Base-by-base conservation (phyloP, 2,888 invertebrate genomes). In the Tiliacea citrago region DNA sequence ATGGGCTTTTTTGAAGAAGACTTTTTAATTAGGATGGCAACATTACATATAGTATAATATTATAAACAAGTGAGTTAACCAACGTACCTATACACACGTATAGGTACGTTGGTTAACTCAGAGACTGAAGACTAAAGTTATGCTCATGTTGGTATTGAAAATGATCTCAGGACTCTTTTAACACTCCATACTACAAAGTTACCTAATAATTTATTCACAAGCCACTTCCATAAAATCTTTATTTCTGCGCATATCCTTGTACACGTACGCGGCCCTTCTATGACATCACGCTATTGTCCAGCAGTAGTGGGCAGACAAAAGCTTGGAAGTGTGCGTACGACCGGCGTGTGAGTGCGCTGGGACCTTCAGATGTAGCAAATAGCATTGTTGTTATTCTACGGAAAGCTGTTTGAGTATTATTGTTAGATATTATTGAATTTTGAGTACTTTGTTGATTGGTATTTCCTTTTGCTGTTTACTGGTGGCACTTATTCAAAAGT, bases 211-310 rank as follows among this genome's bases (percentile, higher is more conserved):
- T 47, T 47, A 66, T 61, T 77, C 24, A 58, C 24, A 55, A 60
- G 81, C 21, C 83, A 62, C 73, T 79, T 83, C 85, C 72, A 79
- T 75, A 4, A 61, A 2, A 24, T 21, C 16, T 75, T 61, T 71
- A 74, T 55, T 67, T 83, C 63, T 18, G 49, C 35, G 39, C 58
- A 73, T 78, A 65, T 72, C 65, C 58, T 83, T 82, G 72, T 73
- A 66, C 69, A 68, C 71, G 86, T 86, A 82, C 73, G 88, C 88
- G 88, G 88, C 74, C 67, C 88, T 88, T 86, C 88, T 94, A 94
- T 96, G 95, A 95, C 94, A 94, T 95, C 95, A 95, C 92, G 92
- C 92, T 90, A 95, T 95, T 95, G 95, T 95, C 91, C 92, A 84
- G 81, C 86, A 78, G 88, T 91, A 93, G 94, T 95, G 94, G 94